Conservation (phyloP, 2,888 invertebrate species). For the Aleiodes alternator region DNA sequence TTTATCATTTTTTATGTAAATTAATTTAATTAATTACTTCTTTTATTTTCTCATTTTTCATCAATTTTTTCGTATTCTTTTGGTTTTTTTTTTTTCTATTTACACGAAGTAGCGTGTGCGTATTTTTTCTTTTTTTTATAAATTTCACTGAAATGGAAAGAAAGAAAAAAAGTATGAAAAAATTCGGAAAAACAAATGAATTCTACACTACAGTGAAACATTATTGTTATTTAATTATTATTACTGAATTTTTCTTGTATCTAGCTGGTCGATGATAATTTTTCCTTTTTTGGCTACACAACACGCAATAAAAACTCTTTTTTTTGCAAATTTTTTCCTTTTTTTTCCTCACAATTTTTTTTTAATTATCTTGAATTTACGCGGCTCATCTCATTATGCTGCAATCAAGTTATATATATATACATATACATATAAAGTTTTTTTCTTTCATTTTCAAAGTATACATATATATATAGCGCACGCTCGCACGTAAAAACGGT, state of each 20-base stretch:
- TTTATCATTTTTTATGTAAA: neutral
- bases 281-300: constrained; percentile 13
- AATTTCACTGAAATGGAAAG: constrained; percentile 5
- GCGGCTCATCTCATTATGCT: constrained; percentile 21
- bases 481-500: constrained; percentile 20
- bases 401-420: constrained; percentile 34
- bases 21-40: constrained; percentile 33
- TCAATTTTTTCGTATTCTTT: constrained; percentile 7
- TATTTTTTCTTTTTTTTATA: constrained; percentile 33
- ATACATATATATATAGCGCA: constrained; percentile 31
- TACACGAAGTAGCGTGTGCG: constrained; percentile 46
- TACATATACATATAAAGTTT: constrained; percentile 17
- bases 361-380: constrained; percentile 38
- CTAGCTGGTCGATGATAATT: constrained; percentile 26
- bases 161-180: constrained; percentile 18
- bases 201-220: constrained; percentile 18
- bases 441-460: neutral
- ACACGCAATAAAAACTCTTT: constrained; percentile 38
- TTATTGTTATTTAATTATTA: constrained; percentile 21
- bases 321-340: no score
- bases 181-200: constrained; percentile 13
- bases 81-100: constrained; percentile 35
- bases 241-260: neutral
- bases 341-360: constrained; percentile 14
- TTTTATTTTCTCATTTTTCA: constrained; percentile 13